Percentiles rank a stretch among this genome's conserved stretches.
Evolutionary conservation across 2,888 invertebrate species (phyloP).

Genomic region (Aethes cnicana): DNA sequence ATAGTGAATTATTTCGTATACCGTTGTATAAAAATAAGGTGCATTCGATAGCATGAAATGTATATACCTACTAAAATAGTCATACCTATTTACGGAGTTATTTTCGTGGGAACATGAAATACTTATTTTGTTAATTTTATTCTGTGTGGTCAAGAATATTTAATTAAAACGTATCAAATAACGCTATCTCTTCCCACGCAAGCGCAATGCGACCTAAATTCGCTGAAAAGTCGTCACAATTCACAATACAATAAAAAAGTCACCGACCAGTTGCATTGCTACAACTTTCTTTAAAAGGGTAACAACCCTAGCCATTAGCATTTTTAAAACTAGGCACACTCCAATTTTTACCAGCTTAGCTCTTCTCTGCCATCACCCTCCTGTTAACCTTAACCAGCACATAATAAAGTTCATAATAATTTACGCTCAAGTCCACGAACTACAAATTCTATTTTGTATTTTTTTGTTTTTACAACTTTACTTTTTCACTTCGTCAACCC

Average conservation of each 20-base stretch:
- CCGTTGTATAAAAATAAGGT: too few species aligned
- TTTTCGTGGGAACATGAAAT: too few species aligned
- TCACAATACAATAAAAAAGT: conserved; percentile 1
- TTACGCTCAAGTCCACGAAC: too few species aligned
- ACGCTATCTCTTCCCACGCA: conserved; percentile 16
- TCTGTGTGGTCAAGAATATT: too few species aligned
- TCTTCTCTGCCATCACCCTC: background rate
- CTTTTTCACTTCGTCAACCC: background rate
- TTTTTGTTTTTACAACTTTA: too few species aligned
- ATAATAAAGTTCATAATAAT: too few species aligned
- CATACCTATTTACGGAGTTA: too few species aligned
- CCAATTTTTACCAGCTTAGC: conserved; percentile 21
- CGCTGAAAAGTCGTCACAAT: conserved; percentile 7
- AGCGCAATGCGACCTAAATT: conserved; percentile 17
- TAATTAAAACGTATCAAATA: background rate
- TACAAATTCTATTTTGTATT: too few species aligned
- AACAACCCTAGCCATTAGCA: conserved; percentile 54
- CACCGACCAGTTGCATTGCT: conserved; percentile 32
- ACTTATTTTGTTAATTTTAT: too few species aligned
- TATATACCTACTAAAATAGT: too few species aligned
- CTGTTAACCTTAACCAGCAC: background rate
- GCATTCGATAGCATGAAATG: too few species aligned
- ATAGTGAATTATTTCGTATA: too few species aligned
- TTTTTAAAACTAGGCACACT: conserved; percentile 58
- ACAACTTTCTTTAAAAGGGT: conserved; percentile 43